These are phyloP conservation scores for Stichodactyla helianthus DNA, from an alignment of 64 coral and sea anemone species.

Conservation along the genomic window DNA sequence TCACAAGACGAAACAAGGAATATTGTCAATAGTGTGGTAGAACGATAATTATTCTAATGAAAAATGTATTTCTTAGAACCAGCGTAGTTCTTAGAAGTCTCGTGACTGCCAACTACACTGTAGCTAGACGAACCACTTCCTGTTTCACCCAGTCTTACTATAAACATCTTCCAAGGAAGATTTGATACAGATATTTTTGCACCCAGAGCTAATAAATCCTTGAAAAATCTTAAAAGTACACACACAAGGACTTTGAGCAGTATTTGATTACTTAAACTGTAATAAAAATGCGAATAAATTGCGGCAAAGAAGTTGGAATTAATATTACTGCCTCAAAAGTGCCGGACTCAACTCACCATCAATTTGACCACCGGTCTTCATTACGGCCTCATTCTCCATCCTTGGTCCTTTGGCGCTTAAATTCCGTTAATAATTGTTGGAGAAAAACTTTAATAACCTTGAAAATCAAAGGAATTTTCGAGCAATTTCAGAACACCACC, in stretches of 20 bases:
- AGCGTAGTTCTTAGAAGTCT: too few species aligned
- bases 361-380: slow-evolving; percentile 54
- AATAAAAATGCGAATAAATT: not conserved
- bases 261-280: not conserved
- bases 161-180: too few species aligned
- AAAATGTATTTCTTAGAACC: too few species aligned
- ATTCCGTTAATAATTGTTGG: not conserved
- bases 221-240: not conserved
- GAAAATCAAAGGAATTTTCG: not conserved
- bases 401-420: not conserved
- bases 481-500: not conserved
- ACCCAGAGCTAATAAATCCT: not conserved
- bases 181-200: too few species aligned
- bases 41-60: too few species aligned
- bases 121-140: too few species aligned
- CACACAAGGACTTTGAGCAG: not conserved
- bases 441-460: not conserved
- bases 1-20: too few species aligned
- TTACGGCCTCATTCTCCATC: slow-evolving; percentile 41
- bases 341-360: slow-evolving; percentile 26
- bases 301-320: not conserved
- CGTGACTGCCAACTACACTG: too few species aligned
- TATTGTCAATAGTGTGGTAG: too few species aligned
- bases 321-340: not conserved
- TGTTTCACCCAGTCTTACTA: too few species aligned